Evolutionary conservation across 2,113 vertebrate species (phyloP), one percentile per base, ranked within the genome.

Genomic region (Apaloderma vittatum): DNA sequence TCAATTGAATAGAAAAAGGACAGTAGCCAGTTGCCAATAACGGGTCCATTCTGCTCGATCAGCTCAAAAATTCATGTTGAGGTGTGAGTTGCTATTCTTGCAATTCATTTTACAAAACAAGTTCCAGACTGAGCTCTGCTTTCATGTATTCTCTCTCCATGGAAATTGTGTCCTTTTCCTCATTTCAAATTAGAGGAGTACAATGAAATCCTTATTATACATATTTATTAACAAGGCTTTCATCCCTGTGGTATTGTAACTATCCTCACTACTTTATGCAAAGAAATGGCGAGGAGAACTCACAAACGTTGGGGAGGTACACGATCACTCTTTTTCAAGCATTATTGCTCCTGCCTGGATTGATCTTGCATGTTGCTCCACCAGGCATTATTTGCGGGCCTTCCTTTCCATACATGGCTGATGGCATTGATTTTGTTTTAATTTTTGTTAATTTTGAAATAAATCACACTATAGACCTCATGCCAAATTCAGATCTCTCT

Each of bases 211-310:
- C 94, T 91, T 93, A 97, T 97, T 98, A 98, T 98, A 97, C 97
- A 97, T 98, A 97, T 97, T 98, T 98, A 97, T 98, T 97, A 97
- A 97, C 96, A 94, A 93, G 94, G 88, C 94, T 96, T 92, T 27
- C 84, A 90, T 98, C 97, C 96, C 95, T 96, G 77, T 96, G 95
- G 97, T 93, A 96, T 97, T 98, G 97, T 97, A 97, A 91, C 96
- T 94, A 86, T 86, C 96, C 95, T 96, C 80, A 22, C 84, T 95
- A 86, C 84, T 97, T 96, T 45, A 20, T 97, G 97, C 89, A 85
- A 52, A 90, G 72, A 94, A 85, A 90, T 95, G 19, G 11, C 75
- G 59, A 21, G 34, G 75, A 91, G 72, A 95, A 22, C 79, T 92
- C 73, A 12, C 52, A 84, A 87, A 87, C 72, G 78, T 93, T 74